phyloP scores from a whole-genome alignment of 2,113 vertebrate species.

The Calypte anna region DNA sequence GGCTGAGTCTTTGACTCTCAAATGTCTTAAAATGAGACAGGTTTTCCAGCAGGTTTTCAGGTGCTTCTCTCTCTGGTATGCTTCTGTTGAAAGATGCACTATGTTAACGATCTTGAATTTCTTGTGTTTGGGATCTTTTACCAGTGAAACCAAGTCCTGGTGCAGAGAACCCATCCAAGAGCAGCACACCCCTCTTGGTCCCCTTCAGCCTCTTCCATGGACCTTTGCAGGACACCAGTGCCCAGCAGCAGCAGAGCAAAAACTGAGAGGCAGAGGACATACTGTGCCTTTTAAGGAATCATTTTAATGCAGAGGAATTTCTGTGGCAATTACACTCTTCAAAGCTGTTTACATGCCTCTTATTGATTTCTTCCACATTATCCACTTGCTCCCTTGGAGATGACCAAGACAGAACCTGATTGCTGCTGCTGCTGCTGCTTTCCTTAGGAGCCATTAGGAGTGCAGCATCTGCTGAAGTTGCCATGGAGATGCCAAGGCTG shows the following conservation, averaged over 20 bases:
- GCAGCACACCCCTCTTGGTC: rapidly evolving
- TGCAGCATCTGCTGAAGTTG: background rate
- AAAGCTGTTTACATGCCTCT: background rate
- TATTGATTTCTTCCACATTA: constrained; percentile 10
- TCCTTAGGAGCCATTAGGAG: background rate
- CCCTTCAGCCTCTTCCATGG: background rate
- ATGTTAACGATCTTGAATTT: background rate
- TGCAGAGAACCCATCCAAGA: background rate
- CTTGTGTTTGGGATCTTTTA: background rate
- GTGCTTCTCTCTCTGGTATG: background rate
- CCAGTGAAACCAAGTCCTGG: background rate
- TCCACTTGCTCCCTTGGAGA: background rate
- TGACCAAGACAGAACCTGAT: constrained; percentile 41
- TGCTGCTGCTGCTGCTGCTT: background rate
- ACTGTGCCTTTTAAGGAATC: background rate
- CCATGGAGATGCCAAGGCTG: constrained; percentile 68
- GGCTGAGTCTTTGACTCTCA: background rate
- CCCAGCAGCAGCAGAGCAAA: background rate
- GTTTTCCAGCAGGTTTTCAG: background rate
- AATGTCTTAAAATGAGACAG: background rate
- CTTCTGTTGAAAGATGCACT: background rate
- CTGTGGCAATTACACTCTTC: background rate
- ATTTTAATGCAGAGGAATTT: background rate
- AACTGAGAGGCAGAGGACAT: background rate
- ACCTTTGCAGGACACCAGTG: background rate